Evolutionary conservation across 92 coral and sea anemone species (phyloP), one percentile per base, ranked within the genome.

Genomic region (Isaurus tuberculatus): DNA sequence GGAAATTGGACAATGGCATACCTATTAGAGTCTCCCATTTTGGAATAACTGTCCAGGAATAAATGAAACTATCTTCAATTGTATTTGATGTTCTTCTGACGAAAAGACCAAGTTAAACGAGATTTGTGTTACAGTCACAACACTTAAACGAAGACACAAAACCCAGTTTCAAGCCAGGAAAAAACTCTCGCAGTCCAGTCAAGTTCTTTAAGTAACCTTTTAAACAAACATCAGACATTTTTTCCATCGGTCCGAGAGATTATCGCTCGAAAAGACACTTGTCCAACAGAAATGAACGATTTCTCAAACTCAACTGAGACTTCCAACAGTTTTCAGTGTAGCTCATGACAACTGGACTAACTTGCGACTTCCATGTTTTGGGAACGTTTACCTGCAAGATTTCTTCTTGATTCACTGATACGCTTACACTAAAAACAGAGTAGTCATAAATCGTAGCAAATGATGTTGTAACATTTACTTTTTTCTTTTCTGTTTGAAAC

Each of bases 261-360:
- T 32, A n/a, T 68, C 74, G 15, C 37, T 70, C 26, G 0, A n/a
- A n/a, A n/a, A 36, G 13, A 22, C 32, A 8, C 25, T 15, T 17
- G 22, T 22, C 63, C 63, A 3, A 63, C 1, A 33, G 10, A 13
- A 63, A 25, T 25, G 6, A 22, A 26, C 15, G 30, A 15, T 20
- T 7, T 4, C 2, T 27, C 2, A 11, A 28, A 10, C 2, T 27
- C 5, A 63, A 63, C 4, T 27, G 16, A 61, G 34, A 6, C 10
- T 17, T 3, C 17, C 5, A 2, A 63, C 26, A 28, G 69, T 10
- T 26, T 44, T 43, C 33, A 43, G 78, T 72, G 78, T 72, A 26
- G 78, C 61, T 44, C 19, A 44, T 72, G 78, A 72, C 78, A 72
- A 72, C 78, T n/a, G n/a, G n/a, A 43, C 17, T 5, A 2, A 28